Evolutionary conservation across 2,113 vertebrate species (phyloP).

Genomic region (Telmatochromis sp.): DNA sequence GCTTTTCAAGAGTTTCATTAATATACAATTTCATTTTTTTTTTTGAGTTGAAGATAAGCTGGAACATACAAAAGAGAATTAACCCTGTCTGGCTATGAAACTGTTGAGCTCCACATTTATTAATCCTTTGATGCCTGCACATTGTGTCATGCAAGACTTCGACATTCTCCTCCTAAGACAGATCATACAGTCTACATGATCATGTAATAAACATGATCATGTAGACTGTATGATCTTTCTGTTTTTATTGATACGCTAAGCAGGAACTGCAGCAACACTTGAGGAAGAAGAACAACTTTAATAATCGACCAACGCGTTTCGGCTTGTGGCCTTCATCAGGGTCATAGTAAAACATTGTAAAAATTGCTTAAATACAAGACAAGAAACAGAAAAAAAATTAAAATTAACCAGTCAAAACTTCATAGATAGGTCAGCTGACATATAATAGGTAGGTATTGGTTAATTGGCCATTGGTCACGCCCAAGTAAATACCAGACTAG

Average conservation of each 20-base stretch:
- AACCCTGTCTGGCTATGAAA: conserved; percentile 18
- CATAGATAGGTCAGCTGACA: too few species aligned
- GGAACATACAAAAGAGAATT: neutral
- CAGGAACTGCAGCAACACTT: too few species aligned
- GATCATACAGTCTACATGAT: neutral
- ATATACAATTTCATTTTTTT: conserved; percentile 2
- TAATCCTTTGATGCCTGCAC: neutral
- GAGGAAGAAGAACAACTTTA: too few species aligned
- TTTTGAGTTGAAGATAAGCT: conserved; percentile 24
- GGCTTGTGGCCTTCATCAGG: too few species aligned
- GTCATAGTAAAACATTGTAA: too few species aligned
- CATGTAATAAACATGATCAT: neutral
- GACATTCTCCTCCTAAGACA: neutral
- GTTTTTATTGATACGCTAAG: neutral
- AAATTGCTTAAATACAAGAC: too few species aligned
- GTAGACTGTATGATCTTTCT: neutral
- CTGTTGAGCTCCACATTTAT: conserved; percentile 8
- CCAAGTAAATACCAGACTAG: too few species aligned
- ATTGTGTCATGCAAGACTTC: neutral
- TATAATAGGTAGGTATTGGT: too few species aligned
- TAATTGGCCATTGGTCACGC: too few species aligned
- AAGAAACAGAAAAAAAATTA: too few species aligned
- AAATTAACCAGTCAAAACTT: too few species aligned
- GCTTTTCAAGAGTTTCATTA: conserved; percentile 34
- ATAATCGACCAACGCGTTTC: too few species aligned